Evolutionary conservation across 1,140 invertebrate species (phyloP), one percentile per base, ranked within the genome.

Genomic region (Drosophila ananassae): DNA sequence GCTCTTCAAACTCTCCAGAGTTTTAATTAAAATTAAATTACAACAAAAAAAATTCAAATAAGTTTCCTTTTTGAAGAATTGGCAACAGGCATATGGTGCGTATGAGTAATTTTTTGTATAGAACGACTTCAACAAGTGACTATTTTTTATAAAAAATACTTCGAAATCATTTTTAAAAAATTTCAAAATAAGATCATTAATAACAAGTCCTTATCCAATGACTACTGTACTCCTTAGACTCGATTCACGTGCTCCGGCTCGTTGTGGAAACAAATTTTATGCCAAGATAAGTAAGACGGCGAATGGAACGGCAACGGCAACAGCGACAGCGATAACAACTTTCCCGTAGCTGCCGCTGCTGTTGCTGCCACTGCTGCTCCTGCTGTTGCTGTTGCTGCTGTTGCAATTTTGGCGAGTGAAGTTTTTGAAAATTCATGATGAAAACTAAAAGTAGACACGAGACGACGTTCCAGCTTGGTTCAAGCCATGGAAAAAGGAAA

Each of bases 251-350:
- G 41, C 41, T 44, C 41, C 34, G 39, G 22, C 63, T 28, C 41
- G 50, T 68, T 58, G 75, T 82, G 82, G 74, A 89, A 87, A 82
- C 82, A 87, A 87, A 87, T 87, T 87, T 87, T 82, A 89, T 82
- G 78, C 83, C 83, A 89, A 87, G 82, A 87, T 87, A 87, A 87
- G 83, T 78, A 41, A 50, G 63, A 75, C 72, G 51, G 54, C 48
- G 67, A 77, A 68, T 62, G 52, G 32, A 44, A 71, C 54, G 13
- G 34, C 10, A 37, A 37, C 13, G 13, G 30, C 59, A 44, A 71
- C 66, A 9, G 54, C 58, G 44, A 60, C 64, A 52, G 80, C 80
- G 71, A 67, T 73, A 64, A 59, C 60, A 74, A 74, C 56, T 89
- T 82, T 81, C 41, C 57, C 66, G 81, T 57, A 63, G 51, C 55